phyloP scores from a whole-genome alignment of 53 echinoderm and acorn worm species.

The Apostichopus leukothele region DNA sequence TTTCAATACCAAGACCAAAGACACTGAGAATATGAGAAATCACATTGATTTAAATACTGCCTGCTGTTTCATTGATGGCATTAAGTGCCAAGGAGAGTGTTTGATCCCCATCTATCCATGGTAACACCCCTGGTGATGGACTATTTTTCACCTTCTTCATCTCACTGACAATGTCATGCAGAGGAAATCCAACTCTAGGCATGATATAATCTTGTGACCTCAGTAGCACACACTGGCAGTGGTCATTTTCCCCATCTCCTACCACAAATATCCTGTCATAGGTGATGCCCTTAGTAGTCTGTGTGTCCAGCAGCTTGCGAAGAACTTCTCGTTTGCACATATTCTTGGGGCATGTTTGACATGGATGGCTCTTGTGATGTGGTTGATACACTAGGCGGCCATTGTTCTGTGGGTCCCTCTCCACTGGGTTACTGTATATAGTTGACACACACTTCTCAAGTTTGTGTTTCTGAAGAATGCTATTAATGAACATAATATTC shows the following conservation, averaged over 20 bases:
- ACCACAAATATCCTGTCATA: conserved; percentile 37
- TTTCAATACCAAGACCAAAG: not conserved
- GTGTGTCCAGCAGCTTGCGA: conserved; percentile 15
- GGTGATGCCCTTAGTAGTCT: conserved; percentile 9
- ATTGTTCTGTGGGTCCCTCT: conserved; percentile 1
- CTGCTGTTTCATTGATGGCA: conserved; percentile 8
- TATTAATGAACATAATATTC: conserved; percentile 22
- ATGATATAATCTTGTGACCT: conserved; percentile 38
- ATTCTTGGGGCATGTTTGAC: conserved; percentile 23
- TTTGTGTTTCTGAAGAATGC: conserved; percentile 31
- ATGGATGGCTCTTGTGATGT: conserved; percentile 30
- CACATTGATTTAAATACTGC: not conserved
- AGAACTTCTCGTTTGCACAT: conserved; percentile 40
- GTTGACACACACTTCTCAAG: conserved; percentile 27
- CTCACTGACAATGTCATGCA: conserved; percentile 18
- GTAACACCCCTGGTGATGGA: conserved; percentile 1
- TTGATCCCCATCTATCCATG: conserved; percentile 34
- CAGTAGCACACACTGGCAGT: conserved; percentile 22
- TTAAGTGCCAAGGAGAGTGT: not conserved
- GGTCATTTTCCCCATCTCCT: conserved; percentile 37
- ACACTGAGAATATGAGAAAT: not conserved
- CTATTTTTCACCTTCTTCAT: conserved; percentile 14
- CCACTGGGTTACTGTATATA: conserved; percentile 26
- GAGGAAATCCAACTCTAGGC: conserved; percentile 37
- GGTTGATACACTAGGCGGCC: conserved; percentile 27